Conservation (phyloP, 2,888 invertebrate genomes). For the Callimorpha dominula region DNA sequence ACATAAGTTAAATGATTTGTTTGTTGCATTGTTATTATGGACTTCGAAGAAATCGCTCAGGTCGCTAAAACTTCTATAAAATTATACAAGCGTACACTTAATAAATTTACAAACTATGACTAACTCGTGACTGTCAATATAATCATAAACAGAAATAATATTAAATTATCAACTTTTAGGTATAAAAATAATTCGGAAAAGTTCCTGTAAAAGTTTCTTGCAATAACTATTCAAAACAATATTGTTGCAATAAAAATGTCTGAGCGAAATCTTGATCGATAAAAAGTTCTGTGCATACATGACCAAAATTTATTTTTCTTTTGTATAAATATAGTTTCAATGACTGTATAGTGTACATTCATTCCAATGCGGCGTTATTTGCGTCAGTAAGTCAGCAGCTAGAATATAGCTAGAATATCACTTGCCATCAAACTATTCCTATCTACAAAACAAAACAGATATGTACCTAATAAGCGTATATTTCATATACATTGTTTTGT, state of each 20-base stretch:
- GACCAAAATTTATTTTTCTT: neutral
- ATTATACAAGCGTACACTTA: neutral
- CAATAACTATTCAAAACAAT: neutral
- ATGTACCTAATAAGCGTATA: conserved; percentile 30
- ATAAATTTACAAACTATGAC: no score
- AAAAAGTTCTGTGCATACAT: neutral
- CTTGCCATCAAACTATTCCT: conserved; percentile 55
- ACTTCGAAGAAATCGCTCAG: neutral
- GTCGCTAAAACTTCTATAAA: neutral
- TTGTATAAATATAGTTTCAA: conserved; percentile 17
- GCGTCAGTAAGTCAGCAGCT: conserved; percentile 22
- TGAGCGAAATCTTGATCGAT: neutral
- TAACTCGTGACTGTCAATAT: neutral
- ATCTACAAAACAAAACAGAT: conserved; percentile 46
- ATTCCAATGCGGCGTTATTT: conserved; percentile 36
- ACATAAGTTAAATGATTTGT: neutral
- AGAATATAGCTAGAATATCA: conserved; percentile 28
- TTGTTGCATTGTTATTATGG: neutral
- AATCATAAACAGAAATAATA: neutral
- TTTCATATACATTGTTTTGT: conserved; percentile 57
- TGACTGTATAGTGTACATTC: conserved; percentile 14
- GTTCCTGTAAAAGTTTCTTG: neutral
- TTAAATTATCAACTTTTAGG: neutral
- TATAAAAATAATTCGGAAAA: neutral
- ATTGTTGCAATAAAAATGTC: neutral